phyloP scores from a whole-genome alignment of 2,113 vertebrate species.

The Eidolon helvum region DNA sequence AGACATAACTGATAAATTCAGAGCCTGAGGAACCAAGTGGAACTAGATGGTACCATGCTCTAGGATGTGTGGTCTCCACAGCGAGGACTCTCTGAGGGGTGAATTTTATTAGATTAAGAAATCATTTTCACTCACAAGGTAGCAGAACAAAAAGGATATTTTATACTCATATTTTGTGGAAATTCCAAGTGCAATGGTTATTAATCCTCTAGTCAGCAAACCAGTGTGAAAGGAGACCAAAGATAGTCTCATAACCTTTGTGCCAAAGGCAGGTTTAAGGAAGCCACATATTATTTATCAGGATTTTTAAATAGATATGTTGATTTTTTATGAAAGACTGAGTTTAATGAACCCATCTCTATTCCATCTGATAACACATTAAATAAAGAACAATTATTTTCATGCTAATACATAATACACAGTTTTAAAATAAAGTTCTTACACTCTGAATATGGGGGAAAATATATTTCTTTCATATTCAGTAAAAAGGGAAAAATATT shows the following conservation, averaged over 20 bases:
- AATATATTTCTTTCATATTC: not conserved
- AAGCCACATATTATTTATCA: not conserved
- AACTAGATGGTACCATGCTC: rapidly evolving
- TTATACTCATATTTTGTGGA: not conserved
- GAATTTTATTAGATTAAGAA: not conserved
- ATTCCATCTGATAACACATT: not conserved
- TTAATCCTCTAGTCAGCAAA: not conserved
- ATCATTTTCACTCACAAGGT: not conserved
- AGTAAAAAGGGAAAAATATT: not conserved
- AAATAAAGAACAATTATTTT: not conserved
- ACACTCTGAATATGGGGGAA: not conserved
- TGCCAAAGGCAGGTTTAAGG: not conserved
- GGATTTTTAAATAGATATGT: not conserved
- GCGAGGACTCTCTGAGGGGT: not conserved
- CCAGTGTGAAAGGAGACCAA: not conserved
- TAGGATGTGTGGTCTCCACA: not conserved
- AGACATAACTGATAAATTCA: not conserved
- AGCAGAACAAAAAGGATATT: not conserved
- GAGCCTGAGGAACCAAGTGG: not conserved
- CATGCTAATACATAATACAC: not conserved
- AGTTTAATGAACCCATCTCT: not conserved
- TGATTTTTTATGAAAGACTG: not conserved
- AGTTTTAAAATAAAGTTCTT: not conserved
- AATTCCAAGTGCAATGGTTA: not conserved
- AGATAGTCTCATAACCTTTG: not conserved